These are phyloP conservation scores for Diloba caeruleocephala DNA, from an alignment of 2,888 invertebrate genomes.

Conservation along the genomic window DNA sequence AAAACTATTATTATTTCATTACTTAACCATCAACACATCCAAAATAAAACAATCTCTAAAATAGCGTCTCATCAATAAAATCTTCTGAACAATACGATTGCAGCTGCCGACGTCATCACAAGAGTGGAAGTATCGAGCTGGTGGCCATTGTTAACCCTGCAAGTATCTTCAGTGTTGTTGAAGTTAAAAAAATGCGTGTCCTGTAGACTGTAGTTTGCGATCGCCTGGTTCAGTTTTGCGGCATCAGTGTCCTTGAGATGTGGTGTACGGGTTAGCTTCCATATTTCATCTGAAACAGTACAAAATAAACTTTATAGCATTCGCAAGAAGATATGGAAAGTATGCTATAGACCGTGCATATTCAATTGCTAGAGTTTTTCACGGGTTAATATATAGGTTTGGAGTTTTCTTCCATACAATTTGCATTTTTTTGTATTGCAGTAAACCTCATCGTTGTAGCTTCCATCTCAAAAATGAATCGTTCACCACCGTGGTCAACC, in stretches of 20 bases:
- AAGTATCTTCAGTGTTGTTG: slow-evolving; percentile 79
- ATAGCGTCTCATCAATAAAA: slow-evolving; percentile 58
- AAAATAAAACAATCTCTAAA: slow-evolving; percentile 8
- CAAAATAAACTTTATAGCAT: too few species aligned
- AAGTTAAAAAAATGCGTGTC: slow-evolving; percentile 70
- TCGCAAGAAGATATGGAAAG: too few species aligned
- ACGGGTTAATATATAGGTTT: too few species aligned
- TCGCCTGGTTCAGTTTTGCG: slow-evolving; percentile 70
- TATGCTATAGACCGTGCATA: too few species aligned
- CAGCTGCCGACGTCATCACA: slow-evolving; percentile 72
- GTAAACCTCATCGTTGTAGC: too few species aligned
- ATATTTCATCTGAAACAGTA: slow-evolving; percentile 77
- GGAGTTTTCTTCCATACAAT: too few species aligned
- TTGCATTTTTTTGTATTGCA: too few species aligned
- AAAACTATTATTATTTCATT: too few species aligned
- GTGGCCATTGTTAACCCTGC: slow-evolving; percentile 69
- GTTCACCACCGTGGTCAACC: too few species aligned
- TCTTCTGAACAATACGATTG: slow-evolving; percentile 70
- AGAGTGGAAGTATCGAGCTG: slow-evolving; percentile 68
- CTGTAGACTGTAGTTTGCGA: slow-evolving; percentile 73
- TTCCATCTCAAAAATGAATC: too few species aligned
- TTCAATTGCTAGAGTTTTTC: too few species aligned
- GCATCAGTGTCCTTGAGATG: slow-evolving; percentile 77
- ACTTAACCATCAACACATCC: not conserved
- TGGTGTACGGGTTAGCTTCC: slow-evolving; percentile 78